Evolutionary conservation across 37 sponge, comb jelly and placozoan species (phyloP).

Genomic region (Spongilla lacustris): DNA sequence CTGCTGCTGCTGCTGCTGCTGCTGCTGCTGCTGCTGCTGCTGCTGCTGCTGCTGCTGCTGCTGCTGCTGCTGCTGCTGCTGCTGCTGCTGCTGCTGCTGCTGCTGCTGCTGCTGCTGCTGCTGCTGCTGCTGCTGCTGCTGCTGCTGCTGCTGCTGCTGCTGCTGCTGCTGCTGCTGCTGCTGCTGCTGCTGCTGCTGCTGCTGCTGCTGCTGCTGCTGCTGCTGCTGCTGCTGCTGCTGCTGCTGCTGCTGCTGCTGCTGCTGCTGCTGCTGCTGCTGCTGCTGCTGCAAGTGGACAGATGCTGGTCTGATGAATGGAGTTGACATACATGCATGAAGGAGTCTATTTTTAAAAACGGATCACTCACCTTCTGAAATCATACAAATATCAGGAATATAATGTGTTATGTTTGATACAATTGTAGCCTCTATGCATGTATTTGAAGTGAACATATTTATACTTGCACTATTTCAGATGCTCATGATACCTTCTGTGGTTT

Average conservation of each 20-base stretch:
- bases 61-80: constrained; percentile 1
- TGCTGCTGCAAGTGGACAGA: neutral
- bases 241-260: neutral
- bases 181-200: constrained; percentile 1
- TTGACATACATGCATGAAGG: neutral
- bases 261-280: neutral
- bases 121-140: constrained; percentile 1
- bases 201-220: neutral
- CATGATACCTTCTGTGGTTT: neutral
- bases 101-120: neutral
- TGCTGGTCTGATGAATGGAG: neutral
- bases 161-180: neutral
- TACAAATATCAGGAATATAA: neutral
- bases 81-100: neutral
- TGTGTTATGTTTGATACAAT: neutral
- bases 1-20: constrained; percentile 1
- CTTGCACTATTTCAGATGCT: neutral
- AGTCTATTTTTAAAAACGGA: neutral
- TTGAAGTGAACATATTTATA: neutral
- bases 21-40: neutral
- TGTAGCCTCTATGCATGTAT: neutral
- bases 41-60: neutral
- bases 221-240: neutral
- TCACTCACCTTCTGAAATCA: neutral
- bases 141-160: neutral